Conservation (phyloP, 2,797 vertebrate species). For the Simalia tracyae region DNA sequence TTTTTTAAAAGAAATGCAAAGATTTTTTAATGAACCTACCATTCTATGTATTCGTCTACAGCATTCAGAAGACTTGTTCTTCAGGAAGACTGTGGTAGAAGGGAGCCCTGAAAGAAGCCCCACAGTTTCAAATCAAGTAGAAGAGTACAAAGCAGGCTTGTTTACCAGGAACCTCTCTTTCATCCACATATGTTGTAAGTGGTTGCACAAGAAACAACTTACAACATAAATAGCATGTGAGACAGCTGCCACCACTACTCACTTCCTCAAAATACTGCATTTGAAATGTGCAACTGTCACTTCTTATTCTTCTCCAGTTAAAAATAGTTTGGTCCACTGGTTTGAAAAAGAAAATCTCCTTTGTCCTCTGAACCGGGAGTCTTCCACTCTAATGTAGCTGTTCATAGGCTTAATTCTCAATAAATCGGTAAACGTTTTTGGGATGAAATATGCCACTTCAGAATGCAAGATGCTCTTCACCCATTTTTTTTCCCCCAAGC, state of each 20-base stretch:
- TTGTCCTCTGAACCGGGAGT: slow-evolving; percentile 8
- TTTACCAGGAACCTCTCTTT: slow-evolving; percentile 6
- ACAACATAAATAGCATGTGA: slow-evolving; percentile 45
- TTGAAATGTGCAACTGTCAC: slow-evolving; percentile 37
- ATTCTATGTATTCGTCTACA: slow-evolving; percentile 59
- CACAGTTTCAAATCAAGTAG: slow-evolving; percentile 34
- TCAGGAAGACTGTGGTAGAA: slow-evolving; percentile 14
- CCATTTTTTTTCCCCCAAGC: too few relatives aligned
- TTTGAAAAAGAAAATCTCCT: background rate
- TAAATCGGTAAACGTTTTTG: background rate
- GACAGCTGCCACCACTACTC: slow-evolving; percentile 41
- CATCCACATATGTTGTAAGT: background rate
- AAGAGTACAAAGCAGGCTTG: background rate
- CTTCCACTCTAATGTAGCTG: background rate
- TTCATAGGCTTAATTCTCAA: background rate
- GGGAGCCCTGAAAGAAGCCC: slow-evolving; percentile 22
- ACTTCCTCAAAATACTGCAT: slow-evolving; percentile 65
- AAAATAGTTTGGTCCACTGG: slow-evolving; percentile 5
- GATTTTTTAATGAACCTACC: slow-evolving; percentile 62
- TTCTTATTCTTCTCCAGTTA: slow-evolving; percentile 15
- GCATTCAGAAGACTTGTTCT: slow-evolving; percentile 1
- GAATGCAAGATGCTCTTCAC: background rate
- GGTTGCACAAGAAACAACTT: slow-evolving; percentile 17
- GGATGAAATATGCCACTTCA: background rate
- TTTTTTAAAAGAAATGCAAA: slow-evolving; percentile 23